These are phyloP conservation scores for Drosophila melanica DNA, from an alignment of 1,140 invertebrate species.

Conservation along the genomic window DNA sequence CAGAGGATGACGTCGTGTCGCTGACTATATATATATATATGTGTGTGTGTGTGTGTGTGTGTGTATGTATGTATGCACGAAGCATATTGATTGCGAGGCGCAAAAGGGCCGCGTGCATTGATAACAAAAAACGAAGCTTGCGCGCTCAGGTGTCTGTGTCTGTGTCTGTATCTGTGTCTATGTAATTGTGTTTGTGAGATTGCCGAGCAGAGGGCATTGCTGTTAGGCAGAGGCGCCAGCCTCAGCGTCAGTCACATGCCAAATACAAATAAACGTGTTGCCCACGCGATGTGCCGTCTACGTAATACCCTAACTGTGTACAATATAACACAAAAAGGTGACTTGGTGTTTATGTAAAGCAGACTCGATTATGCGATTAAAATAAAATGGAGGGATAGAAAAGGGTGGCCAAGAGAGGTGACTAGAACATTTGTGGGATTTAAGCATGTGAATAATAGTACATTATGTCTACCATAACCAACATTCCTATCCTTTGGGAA, in stretches of 20 bases:
- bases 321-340: background rate
- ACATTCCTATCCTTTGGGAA: background rate
- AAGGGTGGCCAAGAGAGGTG: too few relatives aligned
- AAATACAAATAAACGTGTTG: slow-evolving; percentile 17
- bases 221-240: slow-evolving; percentile 37
- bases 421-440: too few relatives aligned
- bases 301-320: background rate
- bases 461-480: background rate
- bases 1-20: slow-evolving; percentile 13
- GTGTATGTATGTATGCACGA: background rate
- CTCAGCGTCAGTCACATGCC: slow-evolving; percentile 34
- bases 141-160: slow-evolving; percentile 19
- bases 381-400: too few relatives aligned
- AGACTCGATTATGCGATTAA: too few relatives aligned
- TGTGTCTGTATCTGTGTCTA: background rate
- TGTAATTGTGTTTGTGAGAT: slow-evolving; percentile 6
- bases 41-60: slow-evolving; percentile 18
- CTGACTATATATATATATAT: too few relatives aligned
- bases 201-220: slow-evolving; percentile 48
- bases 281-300: background rate
- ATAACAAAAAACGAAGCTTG: slow-evolving; percentile 20
- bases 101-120: slow-evolving; percentile 34
- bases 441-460: too few relatives aligned
- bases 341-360: too few relatives aligned
- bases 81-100: slow-evolving; percentile 12